Conservation (phyloP, 2,888 invertebrate genomes). For the Agrochola circellaris region DNA sequence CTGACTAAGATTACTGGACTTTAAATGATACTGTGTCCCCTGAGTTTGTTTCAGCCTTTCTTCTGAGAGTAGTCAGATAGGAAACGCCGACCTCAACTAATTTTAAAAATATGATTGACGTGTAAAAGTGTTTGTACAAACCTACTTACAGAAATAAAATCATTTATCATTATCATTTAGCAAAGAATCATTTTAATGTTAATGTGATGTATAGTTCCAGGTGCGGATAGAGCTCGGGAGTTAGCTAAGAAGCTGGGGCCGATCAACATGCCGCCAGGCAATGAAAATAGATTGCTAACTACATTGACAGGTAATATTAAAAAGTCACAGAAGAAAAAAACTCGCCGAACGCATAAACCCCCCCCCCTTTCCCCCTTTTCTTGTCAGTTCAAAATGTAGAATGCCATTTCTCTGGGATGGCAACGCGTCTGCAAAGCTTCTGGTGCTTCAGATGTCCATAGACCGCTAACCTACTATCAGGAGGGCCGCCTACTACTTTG, state of each 20-base stretch:
- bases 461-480: too few species aligned
- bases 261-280: constrained; percentile 81
- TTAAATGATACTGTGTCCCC: too few species aligned
- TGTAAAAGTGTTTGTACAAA: too few species aligned
- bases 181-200: neutral
- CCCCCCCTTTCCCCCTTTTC: neutral
- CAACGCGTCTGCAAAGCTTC: neutral
- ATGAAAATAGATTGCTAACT: constrained; percentile 85
- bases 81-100: too few species aligned
- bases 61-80: too few species aligned
- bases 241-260: constrained; percentile 85
- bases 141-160: too few species aligned
- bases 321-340: neutral
- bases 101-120: too few species aligned
- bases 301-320: constrained; percentile 82
- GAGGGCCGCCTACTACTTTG: too few species aligned
- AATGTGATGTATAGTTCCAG: constrained; percentile 76
- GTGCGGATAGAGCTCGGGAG: constrained; percentile 85
- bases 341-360: too few species aligned
- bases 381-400: neutral
- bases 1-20: too few species aligned
- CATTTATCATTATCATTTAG: too few species aligned
- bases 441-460: neutral
- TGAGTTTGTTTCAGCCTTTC: too few species aligned
- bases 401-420: neutral